phyloP scores from a whole-genome alignment of 2,113 vertebrate genomes.

The Ptychochromis oligacanthus region DNA sequence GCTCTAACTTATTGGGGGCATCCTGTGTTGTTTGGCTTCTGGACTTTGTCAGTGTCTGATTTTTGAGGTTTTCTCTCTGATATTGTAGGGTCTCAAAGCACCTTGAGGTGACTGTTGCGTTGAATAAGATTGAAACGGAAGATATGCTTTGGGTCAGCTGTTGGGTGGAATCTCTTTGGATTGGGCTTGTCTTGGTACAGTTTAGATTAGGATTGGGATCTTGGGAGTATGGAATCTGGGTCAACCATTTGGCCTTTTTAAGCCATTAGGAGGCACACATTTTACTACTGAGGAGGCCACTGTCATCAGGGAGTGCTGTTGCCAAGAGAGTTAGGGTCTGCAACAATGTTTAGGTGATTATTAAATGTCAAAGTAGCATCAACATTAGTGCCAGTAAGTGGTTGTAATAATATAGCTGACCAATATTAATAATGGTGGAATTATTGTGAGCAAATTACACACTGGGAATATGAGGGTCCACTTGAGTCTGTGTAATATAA shows the following conservation, averaged over 20 bases:
- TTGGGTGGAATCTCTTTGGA: accelerated
- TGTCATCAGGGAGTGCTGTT: background rate
- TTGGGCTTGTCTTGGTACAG: background rate
- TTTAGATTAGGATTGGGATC: background rate
- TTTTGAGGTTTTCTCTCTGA: accelerated
- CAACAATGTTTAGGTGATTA: background rate
- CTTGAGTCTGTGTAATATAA: background rate
- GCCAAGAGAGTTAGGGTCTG: too few species aligned
- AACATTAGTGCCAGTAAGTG: background rate
- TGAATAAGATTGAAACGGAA: background rate
- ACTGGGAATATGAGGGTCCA: accelerated
- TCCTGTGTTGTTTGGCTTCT: background rate
- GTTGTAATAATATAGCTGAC: background rate
- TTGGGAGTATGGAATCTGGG: background rate
- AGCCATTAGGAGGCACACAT: background rate
- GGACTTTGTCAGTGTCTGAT: background rate
- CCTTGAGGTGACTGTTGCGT: background rate
- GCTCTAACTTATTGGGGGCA: background rate
- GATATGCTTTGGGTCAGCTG: background rate
- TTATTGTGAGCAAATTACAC: background rate
- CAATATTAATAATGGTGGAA: accelerated
- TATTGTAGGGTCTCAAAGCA: background rate
- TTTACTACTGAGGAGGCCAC: background rate
- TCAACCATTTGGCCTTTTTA: background rate
- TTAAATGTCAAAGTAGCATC: background rate